A percentile compares a stretch with the other conserved stretches of the same genome.
phyloP scores from a whole-genome alignment of 2,113 vertebrate genomes.

The Salminus brasiliensis region DNA sequence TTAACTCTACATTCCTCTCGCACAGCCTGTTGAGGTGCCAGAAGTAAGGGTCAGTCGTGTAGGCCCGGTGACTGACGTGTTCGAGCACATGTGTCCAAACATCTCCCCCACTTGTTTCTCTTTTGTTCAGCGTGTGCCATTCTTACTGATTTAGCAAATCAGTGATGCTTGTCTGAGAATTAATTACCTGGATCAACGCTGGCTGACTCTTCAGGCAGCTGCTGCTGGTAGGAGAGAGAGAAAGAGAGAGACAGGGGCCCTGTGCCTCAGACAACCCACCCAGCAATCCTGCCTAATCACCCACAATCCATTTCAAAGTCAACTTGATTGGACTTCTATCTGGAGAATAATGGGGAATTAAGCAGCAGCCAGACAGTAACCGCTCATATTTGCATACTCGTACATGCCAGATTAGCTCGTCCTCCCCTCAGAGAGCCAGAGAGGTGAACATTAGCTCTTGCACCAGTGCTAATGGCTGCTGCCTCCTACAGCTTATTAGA shows the following conservation, averaged over 20 bases:
- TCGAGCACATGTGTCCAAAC: conserved; percentile 70
- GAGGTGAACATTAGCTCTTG: conserved; percentile 67
- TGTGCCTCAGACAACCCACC: conserved; percentile 64
- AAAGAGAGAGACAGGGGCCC: conserved; percentile 10
- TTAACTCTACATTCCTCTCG: conserved; percentile 27
- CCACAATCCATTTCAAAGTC: conserved; percentile 80
- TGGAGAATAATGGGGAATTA: conserved; percentile 74
- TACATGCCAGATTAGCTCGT: conserved; percentile 67
- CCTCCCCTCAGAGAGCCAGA: conserved; percentile 49
- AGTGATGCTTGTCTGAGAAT: conserved; percentile 81
- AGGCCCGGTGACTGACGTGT: neutral
- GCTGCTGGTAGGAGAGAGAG: conserved; percentile 65
- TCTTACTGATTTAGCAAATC: conserved; percentile 82
- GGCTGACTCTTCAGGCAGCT: conserved; percentile 66
- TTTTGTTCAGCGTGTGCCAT: conserved; percentile 77
- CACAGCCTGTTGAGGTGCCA: neutral
- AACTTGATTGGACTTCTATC: conserved; percentile 76
- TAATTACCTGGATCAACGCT: conserved; percentile 81
- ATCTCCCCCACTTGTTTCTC: conserved; percentile 73
- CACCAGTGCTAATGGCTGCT: conserved; percentile 64
- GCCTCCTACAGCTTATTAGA: conserved; percentile 74
- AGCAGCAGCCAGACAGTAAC: conserved; percentile 73
- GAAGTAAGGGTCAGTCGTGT: conserved; percentile 20
- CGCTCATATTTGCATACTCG: conserved; percentile 74
- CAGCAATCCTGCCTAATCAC: conserved; percentile 75